Percentiles rank a stretch among this genome's conserved stretches.
phyloP scores from a whole-genome alignment of 2,888 invertebrate genomes.

The Luffia ferchaultella region DNA sequence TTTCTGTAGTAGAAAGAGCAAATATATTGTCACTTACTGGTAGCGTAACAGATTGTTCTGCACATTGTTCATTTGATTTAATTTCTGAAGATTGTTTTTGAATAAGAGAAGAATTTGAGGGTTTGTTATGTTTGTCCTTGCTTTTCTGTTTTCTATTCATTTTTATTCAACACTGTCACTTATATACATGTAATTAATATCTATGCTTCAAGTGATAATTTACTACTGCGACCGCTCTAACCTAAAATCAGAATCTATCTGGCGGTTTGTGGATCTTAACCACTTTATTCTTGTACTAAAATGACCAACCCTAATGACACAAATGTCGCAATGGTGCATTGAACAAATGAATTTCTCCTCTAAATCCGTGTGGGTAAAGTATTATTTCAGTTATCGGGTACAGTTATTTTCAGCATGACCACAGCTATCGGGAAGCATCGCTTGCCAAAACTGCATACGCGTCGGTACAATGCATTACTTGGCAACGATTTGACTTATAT shows the following conservation, averaged over 20 bases:
- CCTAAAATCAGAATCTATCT: conserved; percentile 46
- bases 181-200: too few relatives aligned
- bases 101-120: conserved; percentile 23
- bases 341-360: background rate
- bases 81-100: conserved; percentile 17
- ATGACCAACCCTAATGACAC: conserved; percentile 26
- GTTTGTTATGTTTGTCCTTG: conserved; percentile 36
- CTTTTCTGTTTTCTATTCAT: conserved; percentile 48
- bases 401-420: background rate
- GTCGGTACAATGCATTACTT: conserved; percentile 8
- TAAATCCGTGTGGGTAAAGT: background rate
- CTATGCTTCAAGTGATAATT: background rate
- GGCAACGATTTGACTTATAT: background rate
- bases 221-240: conserved; percentile 31
- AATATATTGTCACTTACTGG: conserved; percentile 16
- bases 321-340: conserved; percentile 26
- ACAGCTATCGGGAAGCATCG: conserved; percentile 21
- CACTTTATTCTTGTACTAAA: conserved; percentile 44
- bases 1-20: conserved; percentile 19
- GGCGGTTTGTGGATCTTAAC: conserved; percentile 38
- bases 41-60: conserved; percentile 2
- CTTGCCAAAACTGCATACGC: conserved; percentile 31
- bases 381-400: conserved; percentile 19
- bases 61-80: background rate
- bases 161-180: conserved; percentile 1